Base-by-base conservation (phyloP, 1,140 invertebrate genomes). In the Procambarus virginalis region DNA sequence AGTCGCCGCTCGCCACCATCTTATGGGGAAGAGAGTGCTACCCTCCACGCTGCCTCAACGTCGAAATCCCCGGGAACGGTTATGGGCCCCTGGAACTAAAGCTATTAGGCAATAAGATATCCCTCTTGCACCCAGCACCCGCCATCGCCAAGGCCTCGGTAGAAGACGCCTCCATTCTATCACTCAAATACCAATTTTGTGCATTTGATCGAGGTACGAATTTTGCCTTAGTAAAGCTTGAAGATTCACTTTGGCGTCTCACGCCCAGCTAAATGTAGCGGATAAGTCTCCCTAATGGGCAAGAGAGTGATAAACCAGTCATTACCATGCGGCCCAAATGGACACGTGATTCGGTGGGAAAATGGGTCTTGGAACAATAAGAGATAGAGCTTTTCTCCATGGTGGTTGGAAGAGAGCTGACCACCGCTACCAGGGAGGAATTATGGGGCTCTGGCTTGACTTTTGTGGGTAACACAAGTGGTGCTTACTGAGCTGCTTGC, bases 1-100 rank as follows among this genome's bases (percentile, higher is more conserved):
- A 68, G 82, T 68, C 58, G 46, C 82, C 64, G 68, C 60, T 84
- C 82, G 68, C 10, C 82, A 51, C 3, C 64, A 10, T 73, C 45
- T 49, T 70, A 49, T n/a, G 82, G 5, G 68, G 60, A 70, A 49
- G 22, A 84, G 5, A 10, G 48, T 49, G 82, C 14, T 84, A 84
- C 58, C 4, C 60, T 60, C n/a, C 14, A 45, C 2, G 2, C 4
- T 4, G 4, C 82, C 17, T 2, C 8, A 48, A 17, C 12, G 82
- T 84, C 82, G 82, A 84, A 12, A 20, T 9, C 49, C 34, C 22
- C 10, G 20, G 20, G 2, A 55, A 22, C 0, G 49, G 49, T 22
- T n/a, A 51, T 8, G 22, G 48, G 34, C 34, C 9, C 8, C 49
- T 10, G 49, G 78, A 20, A 51, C 49, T 80, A 55, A 49, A 20